These are phyloP conservation scores for Aphidius colemani DNA, from an alignment of 2,888 invertebrate species.

Conservation along the genomic window DNA sequence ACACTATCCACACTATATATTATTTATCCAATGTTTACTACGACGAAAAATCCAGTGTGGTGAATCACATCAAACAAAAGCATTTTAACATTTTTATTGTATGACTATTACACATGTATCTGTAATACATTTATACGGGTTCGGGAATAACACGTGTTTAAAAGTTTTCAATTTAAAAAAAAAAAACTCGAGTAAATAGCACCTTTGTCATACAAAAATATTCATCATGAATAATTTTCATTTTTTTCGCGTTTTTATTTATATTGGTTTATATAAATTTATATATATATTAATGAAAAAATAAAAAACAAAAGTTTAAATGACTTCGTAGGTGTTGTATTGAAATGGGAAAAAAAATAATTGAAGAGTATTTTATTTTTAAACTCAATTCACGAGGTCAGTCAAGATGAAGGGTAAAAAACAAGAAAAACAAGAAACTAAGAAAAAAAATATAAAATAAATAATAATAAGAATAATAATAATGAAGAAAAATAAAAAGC, in stretches of 20 bases:
- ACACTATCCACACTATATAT: background rate
- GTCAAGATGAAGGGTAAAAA: conserved; percentile 18
- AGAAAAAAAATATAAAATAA: conserved; percentile 16
- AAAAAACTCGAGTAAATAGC: conserved; percentile 31
- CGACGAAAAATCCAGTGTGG: conserved; percentile 29
- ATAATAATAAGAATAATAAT: background rate
- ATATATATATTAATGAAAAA: too few relatives aligned
- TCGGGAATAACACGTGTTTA: conserved; percentile 45
- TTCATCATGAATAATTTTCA: background rate
- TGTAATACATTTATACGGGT: conserved; percentile 38
- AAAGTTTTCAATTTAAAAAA: conserved; percentile 42
- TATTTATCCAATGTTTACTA: background rate
- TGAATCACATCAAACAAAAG: conserved; percentile 58
- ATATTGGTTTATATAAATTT: too few relatives aligned
- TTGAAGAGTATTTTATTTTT: too few relatives aligned
- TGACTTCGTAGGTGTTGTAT: too few relatives aligned
- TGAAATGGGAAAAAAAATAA: conserved; percentile 14
- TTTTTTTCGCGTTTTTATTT: too few relatives aligned
- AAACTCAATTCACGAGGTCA: background rate
- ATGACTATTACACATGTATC: background rate
- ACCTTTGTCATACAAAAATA: conserved; percentile 20
- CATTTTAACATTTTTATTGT: conserved; percentile 40
- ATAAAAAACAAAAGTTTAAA: background rate
- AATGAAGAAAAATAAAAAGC: conserved; percentile 20
- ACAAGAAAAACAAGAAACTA: background rate